Evolutionary conservation across 1,140 invertebrate genomes (phyloP), one percentile per base, ranked within the genome.

Genomic region (Triops cancriformis): DNA sequence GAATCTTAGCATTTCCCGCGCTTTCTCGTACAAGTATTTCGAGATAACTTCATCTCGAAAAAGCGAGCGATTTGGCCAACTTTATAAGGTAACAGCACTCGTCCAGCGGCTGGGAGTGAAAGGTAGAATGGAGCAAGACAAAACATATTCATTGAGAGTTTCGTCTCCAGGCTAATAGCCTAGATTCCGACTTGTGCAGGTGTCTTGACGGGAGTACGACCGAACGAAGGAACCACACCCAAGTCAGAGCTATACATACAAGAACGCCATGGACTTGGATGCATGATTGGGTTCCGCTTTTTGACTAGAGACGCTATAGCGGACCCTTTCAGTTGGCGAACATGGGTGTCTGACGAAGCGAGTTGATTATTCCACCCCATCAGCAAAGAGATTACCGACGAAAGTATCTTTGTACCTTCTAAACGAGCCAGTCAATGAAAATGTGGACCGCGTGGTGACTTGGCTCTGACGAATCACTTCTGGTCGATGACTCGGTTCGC

Each of bases 131-230:
- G 51, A 64, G 14, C 51, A 64, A 64, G 51, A 64, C 51, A 64
- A 64, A 37, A 64, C 51, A 64, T 64, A 64, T 64, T 64, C 51
- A 64, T 64, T 64, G 51, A 64, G 51, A 64, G 51, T 64, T 64
- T 64, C 51, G 51, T 64, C 51, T 64, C 51, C 51, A 64, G 51
- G 51, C 51, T 64, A 64, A 64, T 64, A 64, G 51, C 51, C 51
- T 64, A 64, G 51, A n/a, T 64, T 64, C 51, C 10, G 23, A 18
- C 23, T 64, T 7, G 51, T 64, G 51, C 51, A 64, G 51, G 51
- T 64, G 51, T 64, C 51, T 64, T 64, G 51, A 64, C 23, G 23
- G 23, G 23, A 23, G 23, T 18, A 6, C 18, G 51, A n/a, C 23
- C 23, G n/a, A 23, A 9, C 10, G 51, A 64, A 23, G 23, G 18